phyloP scores from a whole-genome alignment of 2,113 vertebrate species.

The Pluvialis apricaria region DNA sequence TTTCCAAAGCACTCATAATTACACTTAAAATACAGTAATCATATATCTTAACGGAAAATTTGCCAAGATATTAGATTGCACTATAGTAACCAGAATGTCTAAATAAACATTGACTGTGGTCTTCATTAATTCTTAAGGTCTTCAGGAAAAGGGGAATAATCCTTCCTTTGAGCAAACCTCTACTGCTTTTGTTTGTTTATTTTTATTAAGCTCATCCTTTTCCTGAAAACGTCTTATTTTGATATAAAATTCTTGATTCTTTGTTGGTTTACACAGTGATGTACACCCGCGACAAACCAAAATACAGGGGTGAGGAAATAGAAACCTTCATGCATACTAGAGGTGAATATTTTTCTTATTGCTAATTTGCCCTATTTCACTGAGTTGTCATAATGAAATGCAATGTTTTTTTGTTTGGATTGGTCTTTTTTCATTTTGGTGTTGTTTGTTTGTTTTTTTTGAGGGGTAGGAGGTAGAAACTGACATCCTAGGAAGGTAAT shows the following conservation, averaged over 20 bases:
- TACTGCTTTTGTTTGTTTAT: fast-evolving
- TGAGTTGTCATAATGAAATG: background rate
- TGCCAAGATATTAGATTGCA: background rate
- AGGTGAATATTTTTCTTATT: background rate
- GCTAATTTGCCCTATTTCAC: background rate
- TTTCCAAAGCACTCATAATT: conserved; percentile 7
- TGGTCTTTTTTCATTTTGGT: too few relatives aligned
- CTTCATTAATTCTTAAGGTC: background rate
- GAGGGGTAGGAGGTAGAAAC: background rate
- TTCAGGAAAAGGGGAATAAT: background rate
- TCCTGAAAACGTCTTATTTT: background rate
- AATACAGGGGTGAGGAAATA: background rate
- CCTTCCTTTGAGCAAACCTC: background rate
- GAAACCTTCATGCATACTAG: background rate
- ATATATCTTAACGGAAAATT: conserved; percentile 1
- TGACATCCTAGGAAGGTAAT: background rate
- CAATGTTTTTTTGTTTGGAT: fast-evolving
- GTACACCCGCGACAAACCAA: background rate
- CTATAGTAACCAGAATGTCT: background rate
- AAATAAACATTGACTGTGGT: background rate
- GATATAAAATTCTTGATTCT: background rate
- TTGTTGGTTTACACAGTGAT: background rate
- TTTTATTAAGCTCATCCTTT: background rate
- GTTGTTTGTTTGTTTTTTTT: background rate
- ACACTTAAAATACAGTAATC: background rate